Percentiles rank a stretch among this genome's conserved stretches.
These are phyloP conservation scores for Varroa destructor DNA, from an alignment of 1,140 invertebrate species.

Conservation along the genomic window DNA sequence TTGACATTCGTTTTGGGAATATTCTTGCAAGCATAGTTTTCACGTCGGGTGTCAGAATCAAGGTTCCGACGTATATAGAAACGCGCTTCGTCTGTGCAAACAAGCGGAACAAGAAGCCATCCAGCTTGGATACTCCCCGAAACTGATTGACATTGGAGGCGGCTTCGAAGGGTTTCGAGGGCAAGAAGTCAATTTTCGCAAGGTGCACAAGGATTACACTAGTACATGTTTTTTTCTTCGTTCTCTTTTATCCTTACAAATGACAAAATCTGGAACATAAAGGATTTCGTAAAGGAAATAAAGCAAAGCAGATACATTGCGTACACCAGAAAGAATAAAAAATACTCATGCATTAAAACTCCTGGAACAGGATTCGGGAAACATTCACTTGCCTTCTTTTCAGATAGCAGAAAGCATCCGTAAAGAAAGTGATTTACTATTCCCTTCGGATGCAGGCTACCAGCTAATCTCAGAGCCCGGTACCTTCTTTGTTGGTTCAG, in stretches of 20 bases:
- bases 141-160: conserved; percentile 13
- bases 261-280: too few species aligned
- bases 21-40: not conserved
- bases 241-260: too few species aligned
- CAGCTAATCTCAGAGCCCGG: conserved; percentile 14
- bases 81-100: not conserved
- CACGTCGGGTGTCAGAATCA: conserved; percentile 25
- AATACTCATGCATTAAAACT: too few species aligned
- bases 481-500: conserved; percentile 22
- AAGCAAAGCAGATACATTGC: too few species aligned
- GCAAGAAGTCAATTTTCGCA: not conserved
- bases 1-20: too few species aligned
- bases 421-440: not conserved
- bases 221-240: too few species aligned
- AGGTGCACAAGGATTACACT: not conserved
- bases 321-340: too few species aligned
- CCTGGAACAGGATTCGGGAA: too few species aligned
- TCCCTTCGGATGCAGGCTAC: not conserved
- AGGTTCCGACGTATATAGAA: not conserved
- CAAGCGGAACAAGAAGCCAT: not conserved
- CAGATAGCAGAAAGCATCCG: not conserved
- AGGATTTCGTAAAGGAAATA: too few species aligned
- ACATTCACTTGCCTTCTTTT: not conserved
- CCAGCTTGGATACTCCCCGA: not conserved
- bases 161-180: not conserved